Conservation (phyloP, 2,797 vertebrate species). For the Sebastes oblongus region DNA sequence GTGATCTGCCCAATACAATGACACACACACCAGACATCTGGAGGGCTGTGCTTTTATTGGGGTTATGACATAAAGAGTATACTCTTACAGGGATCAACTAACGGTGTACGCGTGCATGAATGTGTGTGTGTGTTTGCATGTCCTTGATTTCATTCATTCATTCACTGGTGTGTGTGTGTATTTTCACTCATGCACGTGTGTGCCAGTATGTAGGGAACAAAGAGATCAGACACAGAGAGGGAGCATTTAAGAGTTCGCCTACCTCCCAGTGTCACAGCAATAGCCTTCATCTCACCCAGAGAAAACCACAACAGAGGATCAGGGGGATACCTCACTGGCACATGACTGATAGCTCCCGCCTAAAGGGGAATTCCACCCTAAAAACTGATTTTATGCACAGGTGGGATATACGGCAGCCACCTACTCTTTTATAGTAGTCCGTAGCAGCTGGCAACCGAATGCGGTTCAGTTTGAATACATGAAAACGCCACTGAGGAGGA, state of each 20-base stretch:
- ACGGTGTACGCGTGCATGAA: conserved; percentile 1
- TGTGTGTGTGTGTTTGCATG: conserved; percentile 1
- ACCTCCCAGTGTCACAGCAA: conserved; percentile 74
- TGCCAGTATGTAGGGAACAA: conserved; percentile 56
- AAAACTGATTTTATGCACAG: conserved; percentile 54
- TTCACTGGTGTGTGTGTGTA: conserved; percentile 4
- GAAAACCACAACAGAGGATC: conserved; percentile 80
- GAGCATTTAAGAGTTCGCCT: conserved; percentile 66
- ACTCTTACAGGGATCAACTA: conserved; percentile 62
- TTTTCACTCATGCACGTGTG: conserved; percentile 16
- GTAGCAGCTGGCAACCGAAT: conserved; percentile 3
- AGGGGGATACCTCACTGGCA: conserved; percentile 48
- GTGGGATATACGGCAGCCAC: conserved; percentile 29
- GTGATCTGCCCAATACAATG: conserved; percentile 39
- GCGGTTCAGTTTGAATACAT: background rate
- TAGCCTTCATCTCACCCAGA: conserved; percentile 80
- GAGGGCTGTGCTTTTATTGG: conserved; percentile 54
- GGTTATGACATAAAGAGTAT: conserved; percentile 70
- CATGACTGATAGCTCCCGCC: conserved; percentile 68
- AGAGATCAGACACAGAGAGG: conserved; percentile 61
- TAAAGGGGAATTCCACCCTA: conserved; percentile 74
- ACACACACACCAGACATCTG: conserved; percentile 63
- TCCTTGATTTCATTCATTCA: conserved; percentile 32
- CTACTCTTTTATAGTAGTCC: background rate
- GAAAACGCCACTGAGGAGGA: background rate